phyloP scores from a whole-genome alignment of 2,888 invertebrate species.

The Agrochola circellaris region DNA sequence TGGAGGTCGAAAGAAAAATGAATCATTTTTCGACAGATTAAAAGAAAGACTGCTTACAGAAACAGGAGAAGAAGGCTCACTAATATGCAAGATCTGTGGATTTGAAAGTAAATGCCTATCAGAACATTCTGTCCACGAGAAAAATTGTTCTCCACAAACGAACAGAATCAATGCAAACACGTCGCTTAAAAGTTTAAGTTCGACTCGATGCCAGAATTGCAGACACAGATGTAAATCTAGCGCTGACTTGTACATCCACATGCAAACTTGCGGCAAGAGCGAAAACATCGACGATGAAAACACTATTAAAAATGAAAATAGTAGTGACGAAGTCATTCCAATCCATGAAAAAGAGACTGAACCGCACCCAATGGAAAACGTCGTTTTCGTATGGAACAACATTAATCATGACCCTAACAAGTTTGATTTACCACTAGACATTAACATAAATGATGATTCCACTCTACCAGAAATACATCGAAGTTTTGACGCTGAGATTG shows the following conservation, averaged over 20 bases:
- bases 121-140: constrained; percentile 95
- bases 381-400: constrained; percentile 95
- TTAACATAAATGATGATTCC: constrained; percentile 87
- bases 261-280: constrained; percentile 92
- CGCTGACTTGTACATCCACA: constrained; percentile 94
- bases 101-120: constrained; percentile 95
- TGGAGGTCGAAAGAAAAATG: constrained; percentile 91
- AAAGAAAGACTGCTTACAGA: constrained; percentile 93
- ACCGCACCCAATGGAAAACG: constrained; percentile 95
- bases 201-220: constrained; percentile 96
- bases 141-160: constrained; percentile 90
- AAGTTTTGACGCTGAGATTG: constrained; percentile 81
- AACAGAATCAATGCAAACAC: constrained; percentile 83
- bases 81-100: constrained; percentile 93
- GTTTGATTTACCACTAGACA: constrained; percentile 85
- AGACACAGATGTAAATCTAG: constrained; percentile 96
- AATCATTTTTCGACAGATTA: constrained; percentile 95
- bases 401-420: constrained; percentile 87
- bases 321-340: constrained; percentile 77
- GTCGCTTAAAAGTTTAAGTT: constrained; percentile 90
- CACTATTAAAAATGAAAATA: constrained; percentile 77
- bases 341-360: constrained; percentile 83
- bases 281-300: constrained; percentile 79
- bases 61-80: constrained; percentile 92
- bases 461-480: constrained; percentile 82